Evolutionary conservation across 2,113 vertebrate species (phyloP).

Genomic region (Megaceryle maxima): DNA sequence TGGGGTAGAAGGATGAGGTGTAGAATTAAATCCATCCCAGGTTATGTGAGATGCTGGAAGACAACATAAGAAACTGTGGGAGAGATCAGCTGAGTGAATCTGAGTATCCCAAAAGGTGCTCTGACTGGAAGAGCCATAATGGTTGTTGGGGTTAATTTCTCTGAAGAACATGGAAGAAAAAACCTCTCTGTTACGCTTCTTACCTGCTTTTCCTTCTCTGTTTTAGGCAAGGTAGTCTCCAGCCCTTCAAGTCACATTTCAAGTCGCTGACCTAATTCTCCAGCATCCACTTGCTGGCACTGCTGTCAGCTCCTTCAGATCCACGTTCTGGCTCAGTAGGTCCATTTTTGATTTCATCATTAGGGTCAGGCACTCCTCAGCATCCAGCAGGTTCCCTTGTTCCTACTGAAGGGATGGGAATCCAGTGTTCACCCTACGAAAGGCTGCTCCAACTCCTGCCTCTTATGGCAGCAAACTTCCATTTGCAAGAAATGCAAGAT

Average conservation of each 20-base stretch:
- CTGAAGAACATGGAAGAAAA: background rate
- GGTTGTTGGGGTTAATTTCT: background rate
- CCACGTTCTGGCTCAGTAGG: conserved; percentile 41
- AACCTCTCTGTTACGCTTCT: background rate
- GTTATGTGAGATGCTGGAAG: background rate
- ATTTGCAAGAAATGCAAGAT: background rate
- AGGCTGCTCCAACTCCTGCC: background rate
- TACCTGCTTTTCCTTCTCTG: conserved; percentile 60
- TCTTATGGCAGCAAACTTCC: background rate
- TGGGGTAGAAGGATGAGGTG: background rate
- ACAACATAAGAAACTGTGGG: background rate
- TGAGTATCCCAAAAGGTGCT: background rate
- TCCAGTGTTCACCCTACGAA: background rate
- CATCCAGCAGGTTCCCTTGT: conserved; percentile 37
- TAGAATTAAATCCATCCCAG: background rate
- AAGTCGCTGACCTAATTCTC: conserved; percentile 46
- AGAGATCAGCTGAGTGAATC: background rate
- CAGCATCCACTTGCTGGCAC: background rate
- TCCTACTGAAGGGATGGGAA: background rate
- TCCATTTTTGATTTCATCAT: conserved; percentile 46
- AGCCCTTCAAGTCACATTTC: conserved; percentile 57
- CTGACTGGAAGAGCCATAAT: background rate
- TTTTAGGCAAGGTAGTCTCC: conserved; percentile 55
- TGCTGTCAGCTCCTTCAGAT: background rate
- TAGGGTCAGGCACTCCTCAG: conserved; percentile 44